Base-by-base conservation (phyloP, 2,113 vertebrate species). In the Zosterops pallidus region DNA sequence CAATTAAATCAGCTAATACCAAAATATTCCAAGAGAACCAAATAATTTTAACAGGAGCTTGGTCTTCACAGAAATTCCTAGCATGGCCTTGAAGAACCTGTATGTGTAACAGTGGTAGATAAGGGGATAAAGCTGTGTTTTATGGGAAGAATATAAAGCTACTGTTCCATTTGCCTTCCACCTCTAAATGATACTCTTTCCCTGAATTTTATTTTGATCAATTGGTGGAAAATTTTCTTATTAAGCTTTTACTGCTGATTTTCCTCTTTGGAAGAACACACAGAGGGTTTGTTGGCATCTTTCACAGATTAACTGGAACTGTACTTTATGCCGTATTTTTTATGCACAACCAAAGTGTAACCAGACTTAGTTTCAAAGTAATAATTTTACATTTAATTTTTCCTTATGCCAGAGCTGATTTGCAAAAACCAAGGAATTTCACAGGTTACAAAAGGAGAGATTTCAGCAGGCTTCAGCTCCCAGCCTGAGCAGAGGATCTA, bases 1-100 rank as follows among this genome's bases (percentile, higher is more conserved):
- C 71, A 95, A 93, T 94, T 91, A 95, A 96, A 84, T 77, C 37
- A 64, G 57, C 14, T 71, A 23, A 87, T 57, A 80, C 86, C 94
- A 95, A 96, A 95, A 89, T 56, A 63, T 3, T 52, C 37, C 60
- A 70, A 49, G 53, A 83, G 75, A 93, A 52, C 3, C 18, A 29
- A 25, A 62, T 7, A 11, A 44, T 26, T 57, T 92, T 67, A 33
- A 33, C 22, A 71, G 53, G 53, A 84, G 50, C 28, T 70, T 81
- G 74, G 35, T 81, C 44, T 83, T 65, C 83, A 68, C 42, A 91
- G 68, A 89, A 95, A 89, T 70, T 80, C 24, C 21, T 56, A 33
- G 46, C 8, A 7, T 15, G 37, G 91, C 39, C 74, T 75, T 59
- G 23, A 25, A 70, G 79, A 64, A 86, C 41, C 3, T 17, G 28